phyloP scores from a whole-genome alignment of 2,888 invertebrate species.

The Halocaridina rubra region DNA sequence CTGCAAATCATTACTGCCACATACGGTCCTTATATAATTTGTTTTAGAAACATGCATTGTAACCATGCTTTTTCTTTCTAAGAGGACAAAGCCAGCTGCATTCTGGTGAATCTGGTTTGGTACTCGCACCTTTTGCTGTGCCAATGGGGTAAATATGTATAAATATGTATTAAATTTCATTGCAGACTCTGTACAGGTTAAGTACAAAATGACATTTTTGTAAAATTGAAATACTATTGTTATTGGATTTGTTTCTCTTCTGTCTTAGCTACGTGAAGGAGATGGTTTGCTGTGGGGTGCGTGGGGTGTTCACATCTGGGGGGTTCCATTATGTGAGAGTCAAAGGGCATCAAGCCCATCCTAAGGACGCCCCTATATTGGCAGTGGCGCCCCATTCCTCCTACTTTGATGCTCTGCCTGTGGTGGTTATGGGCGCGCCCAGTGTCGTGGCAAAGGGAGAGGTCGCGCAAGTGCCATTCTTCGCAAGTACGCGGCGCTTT shows the following conservation, averaged over 20 bases:
- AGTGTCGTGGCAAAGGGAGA: conserved; percentile 91
- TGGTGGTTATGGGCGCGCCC: conserved; percentile 84
- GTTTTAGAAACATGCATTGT: background rate
- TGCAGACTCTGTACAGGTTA: too few species aligned
- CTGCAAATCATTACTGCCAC: too few species aligned
- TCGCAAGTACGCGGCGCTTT: conserved; percentile 74
- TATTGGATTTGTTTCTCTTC: background rate
- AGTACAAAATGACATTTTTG: background rate
- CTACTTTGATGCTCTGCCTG: conserved; percentile 88
- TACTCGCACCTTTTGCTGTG: background rate
- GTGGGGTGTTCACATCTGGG: conserved; percentile 81
- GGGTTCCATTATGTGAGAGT: conserved; percentile 85
- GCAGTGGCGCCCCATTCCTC: conserved; percentile 91
- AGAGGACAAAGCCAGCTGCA: background rate
- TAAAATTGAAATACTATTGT: background rate
- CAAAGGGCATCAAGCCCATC: conserved; percentile 80
- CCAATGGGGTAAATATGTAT: too few species aligned
- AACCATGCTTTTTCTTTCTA: background rate
- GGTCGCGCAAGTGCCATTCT: conserved; percentile 83
- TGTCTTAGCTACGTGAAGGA: conserved; percentile 53
- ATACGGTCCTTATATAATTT: too few species aligned
- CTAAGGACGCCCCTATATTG: conserved; percentile 84
- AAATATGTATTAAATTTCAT: too few species aligned
- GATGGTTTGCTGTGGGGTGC: conserved; percentile 65
- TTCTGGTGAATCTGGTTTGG: background rate